These are phyloP conservation scores for Edolisoma coerulescens DNA, from an alignment of 2,113 vertebrate genomes.

Conservation along the genomic window DNA sequence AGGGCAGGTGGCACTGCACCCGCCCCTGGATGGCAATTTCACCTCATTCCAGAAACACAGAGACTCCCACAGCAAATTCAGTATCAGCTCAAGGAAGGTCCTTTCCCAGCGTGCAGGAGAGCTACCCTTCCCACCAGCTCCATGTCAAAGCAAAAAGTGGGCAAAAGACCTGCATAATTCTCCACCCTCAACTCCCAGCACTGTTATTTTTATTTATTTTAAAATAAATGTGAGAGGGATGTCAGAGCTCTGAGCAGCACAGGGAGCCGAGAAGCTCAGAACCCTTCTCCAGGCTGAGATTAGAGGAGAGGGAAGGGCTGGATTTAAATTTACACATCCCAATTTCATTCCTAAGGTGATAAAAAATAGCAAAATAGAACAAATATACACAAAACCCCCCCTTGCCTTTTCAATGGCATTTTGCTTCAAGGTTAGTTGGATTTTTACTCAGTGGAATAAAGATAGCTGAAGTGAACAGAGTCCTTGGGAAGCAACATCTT, in stretches of 20 bases:
- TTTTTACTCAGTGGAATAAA: neutral
- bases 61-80: neutral
- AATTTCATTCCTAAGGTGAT: neutral
- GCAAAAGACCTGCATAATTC: neutral
- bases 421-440: neutral
- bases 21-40: neutral
- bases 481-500: neutral
- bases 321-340: neutral
- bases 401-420: neutral
- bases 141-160: neutral
- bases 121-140: neutral
- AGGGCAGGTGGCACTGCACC: neutral
- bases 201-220: neutral
- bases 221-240: neutral
- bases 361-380: neutral
- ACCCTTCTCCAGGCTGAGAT: neutral
- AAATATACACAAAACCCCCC: rapidly evolving
- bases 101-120: neutral
- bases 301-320: neutral
- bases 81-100: neutral
- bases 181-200: neutral
- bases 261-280: neutral
- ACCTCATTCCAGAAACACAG: neutral
- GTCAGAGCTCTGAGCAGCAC: neutral
- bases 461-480: neutral